phyloP scores from a whole-genome alignment of 2,888 invertebrate species.

The Myopa testacea region DNA sequence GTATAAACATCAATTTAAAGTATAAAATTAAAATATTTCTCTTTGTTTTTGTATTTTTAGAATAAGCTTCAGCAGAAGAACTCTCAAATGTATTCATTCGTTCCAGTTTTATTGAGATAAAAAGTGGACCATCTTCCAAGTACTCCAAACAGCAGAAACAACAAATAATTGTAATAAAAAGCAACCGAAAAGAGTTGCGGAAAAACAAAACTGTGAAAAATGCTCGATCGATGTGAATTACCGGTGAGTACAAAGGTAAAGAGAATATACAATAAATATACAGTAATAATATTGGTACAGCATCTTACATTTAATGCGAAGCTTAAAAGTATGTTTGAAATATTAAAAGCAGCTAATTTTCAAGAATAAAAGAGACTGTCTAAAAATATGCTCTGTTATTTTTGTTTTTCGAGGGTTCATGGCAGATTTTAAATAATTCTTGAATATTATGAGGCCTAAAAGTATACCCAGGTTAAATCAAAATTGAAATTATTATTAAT shows the following conservation, averaged over 20 bases:
- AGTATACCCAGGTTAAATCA: neutral
- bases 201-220: conserved; percentile 46
- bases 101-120: conserved; percentile 50
- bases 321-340: conserved; percentile 42
- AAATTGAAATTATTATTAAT: neutral
- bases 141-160: neutral
- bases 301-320: neutral
- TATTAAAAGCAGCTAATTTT: neutral
- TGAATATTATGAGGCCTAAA: neutral
- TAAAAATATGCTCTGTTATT: conserved; percentile 31
- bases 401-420: neutral
- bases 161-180: neutral
- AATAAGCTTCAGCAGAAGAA: too few species aligned
- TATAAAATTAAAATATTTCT: too few species aligned
- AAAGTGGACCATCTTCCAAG: conserved; percentile 8
- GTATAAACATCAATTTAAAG: too few species aligned
- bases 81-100: conserved; percentile 56
- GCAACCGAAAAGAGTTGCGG: conserved; percentile 38
- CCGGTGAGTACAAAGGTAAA: conserved; percentile 56
- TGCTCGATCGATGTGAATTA: conserved; percentile 67
- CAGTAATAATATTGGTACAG: neutral
- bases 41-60: too few species aligned
- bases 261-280: neutral
- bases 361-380: neutral
- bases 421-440: neutral